Evolutionary conservation across 2,888 invertebrate genomes (phyloP).

Genomic region (Dinocampus coccinellae): DNA sequence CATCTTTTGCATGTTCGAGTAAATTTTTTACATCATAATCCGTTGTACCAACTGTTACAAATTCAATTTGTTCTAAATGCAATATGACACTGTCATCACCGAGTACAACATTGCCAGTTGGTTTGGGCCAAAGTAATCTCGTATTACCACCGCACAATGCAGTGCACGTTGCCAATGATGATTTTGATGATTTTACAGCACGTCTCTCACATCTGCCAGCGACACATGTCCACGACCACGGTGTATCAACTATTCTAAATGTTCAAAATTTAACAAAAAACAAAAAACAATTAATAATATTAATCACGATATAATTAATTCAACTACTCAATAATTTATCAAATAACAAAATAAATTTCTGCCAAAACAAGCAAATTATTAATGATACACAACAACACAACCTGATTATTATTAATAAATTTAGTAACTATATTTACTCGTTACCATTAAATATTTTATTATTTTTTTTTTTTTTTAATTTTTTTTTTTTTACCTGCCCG

Average conservation of each 20-base stretch:
- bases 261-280: background rate
- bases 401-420: background rate
- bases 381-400: conserved; percentile 1
- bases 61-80: conserved; percentile 71
- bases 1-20: conserved; percentile 65
- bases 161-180: conserved; percentile 81
- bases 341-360: background rate
- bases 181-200: conserved; percentile 75
- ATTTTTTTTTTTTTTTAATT: too few species aligned
- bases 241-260: conserved; percentile 65
- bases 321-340: background rate
- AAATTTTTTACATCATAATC: conserved; percentile 60
- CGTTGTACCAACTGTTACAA: conserved; percentile 59
- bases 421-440: background rate
- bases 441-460: background rate
- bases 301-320: background rate
- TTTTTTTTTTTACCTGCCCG: conserved; percentile 28
- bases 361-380: background rate
- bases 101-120: conserved; percentile 79
- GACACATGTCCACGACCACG: conserved; percentile 85
- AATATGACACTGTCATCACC: conserved; percentile 77
- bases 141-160: conserved; percentile 81
- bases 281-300: background rate
- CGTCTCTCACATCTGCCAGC: conserved; percentile 78
- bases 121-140: conserved; percentile 83